phyloP scores from a whole-genome alignment of 2,797 vertebrate genomes.

The Benthosema pterotum region DNA sequence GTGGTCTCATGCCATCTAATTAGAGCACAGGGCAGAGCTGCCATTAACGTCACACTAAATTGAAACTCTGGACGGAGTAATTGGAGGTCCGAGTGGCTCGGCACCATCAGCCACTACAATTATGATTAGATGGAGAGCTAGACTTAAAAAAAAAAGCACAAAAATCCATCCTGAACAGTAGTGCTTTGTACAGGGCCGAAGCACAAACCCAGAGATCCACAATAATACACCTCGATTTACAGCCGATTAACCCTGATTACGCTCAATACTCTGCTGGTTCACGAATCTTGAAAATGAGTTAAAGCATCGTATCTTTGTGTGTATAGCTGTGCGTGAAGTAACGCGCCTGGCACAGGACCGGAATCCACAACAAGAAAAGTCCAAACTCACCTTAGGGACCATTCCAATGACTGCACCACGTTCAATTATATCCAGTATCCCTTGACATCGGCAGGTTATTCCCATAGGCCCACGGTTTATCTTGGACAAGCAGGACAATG shows the following conservation, averaged over 20 bases:
- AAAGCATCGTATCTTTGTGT: neutral
- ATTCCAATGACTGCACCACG: slow-evolving; percentile 51
- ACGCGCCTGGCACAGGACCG: slow-evolving; percentile 3
- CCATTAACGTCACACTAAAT: slow-evolving; percentile 60
- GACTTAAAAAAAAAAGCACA: slow-evolving; percentile 23
- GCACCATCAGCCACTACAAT: slow-evolving; percentile 35
- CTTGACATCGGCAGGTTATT: slow-evolving; percentile 63
- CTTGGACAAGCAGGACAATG: slow-evolving; percentile 7
- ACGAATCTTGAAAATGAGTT: neutral
- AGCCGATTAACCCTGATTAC: slow-evolving; percentile 10
- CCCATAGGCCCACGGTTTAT: slow-evolving; percentile 69
- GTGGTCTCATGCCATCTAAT: slow-evolving; percentile 43
- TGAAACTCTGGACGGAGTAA: slow-evolving; percentile 55
- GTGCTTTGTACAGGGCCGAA: neutral
- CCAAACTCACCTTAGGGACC: slow-evolving; percentile 69
- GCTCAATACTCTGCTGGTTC: neutral
- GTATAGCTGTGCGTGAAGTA: neutral
- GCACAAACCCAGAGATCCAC: neutral
- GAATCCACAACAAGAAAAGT: slow-evolving; percentile 30
- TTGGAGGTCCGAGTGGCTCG: slow-evolving; percentile 47
- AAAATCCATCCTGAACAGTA: neutral
- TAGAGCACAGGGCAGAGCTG: slow-evolving; percentile 50
- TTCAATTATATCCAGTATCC: slow-evolving; percentile 60
- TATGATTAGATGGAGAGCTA: slow-evolving; percentile 47
- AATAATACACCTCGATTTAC: slow-evolving; percentile 2